Evolutionary conservation across 2,113 vertebrate genomes (phyloP), one percentile per base, ranked within the genome.

Genomic region (Peromyscus californicus): DNA sequence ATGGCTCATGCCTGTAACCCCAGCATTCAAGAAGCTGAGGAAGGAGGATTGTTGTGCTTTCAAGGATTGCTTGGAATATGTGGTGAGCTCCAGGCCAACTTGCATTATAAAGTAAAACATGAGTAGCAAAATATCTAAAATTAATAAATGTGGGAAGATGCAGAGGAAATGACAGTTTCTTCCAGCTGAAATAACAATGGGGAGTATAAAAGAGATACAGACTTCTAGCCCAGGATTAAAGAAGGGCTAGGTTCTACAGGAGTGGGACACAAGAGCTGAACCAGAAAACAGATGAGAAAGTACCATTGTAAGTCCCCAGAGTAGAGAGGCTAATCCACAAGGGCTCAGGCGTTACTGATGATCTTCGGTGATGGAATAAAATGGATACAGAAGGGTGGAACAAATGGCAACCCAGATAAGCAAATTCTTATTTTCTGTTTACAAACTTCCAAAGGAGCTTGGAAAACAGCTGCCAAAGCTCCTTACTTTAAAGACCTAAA

Each of bases 361-460:
- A 72, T 85, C 48, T 45, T 3, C 24, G 21, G 24, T 48, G 61
- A 45, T n/a, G 15, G 48, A 96, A 89, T 72, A 54, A 84, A 95
- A 88, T 42, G 7, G 9, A 33, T 5, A 29, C n/a, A 83, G 45
- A 65, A 90, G 31, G 48, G 1, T 10, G 31, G 78, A 93, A 54
- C 33, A 61, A 82, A 80, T 9, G n/a, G 6, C 36, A 54, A 74
- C 16, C 7, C 42, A 72, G 4, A 19, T 1, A 74, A 86, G 42
- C 1, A 69, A n/a, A 26, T 57, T 93, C 70, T 88, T 75, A 92
- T 9, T 84, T 82, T 91, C 63, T 89, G 36, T 91, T 95, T 45
- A 83, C 36, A 89, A 94, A 86, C 22, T 31, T 24, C n/a, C 51
- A 93, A 89, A 94, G 10, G 72, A 74, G 67, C 69, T 87, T 91